phyloP scores from a whole-genome alignment of 2,113 vertebrate species.

The Odocoileus virginianus region DNA sequence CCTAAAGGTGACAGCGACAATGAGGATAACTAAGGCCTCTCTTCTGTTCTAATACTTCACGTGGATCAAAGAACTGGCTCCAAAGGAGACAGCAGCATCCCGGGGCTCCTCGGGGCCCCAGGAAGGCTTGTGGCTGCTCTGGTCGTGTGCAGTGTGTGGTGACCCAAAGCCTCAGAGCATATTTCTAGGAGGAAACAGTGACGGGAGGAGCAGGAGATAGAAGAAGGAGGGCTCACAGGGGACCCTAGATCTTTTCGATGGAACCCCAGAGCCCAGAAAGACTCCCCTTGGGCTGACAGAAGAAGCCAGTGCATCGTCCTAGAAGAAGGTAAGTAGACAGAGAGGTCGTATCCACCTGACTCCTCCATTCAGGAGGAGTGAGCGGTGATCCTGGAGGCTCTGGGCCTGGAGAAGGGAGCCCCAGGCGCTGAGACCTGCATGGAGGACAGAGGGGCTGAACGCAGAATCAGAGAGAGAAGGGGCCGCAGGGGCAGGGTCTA shows the following conservation, averaged over 20 bases:
- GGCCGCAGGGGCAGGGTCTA: too few relatives aligned
- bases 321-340: neutral
- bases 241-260: rapidly evolving
- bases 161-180: rapidly evolving
- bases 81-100: neutral
- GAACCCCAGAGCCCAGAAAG: neutral
- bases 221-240: neutral
- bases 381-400: neutral
- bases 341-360: neutral
- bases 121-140: rapidly evolving
- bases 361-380: neutral
- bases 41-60: neutral
- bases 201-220: neutral
- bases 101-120: rapidly evolving
- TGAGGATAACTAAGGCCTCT: rapidly evolving
- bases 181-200: neutral
- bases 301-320: neutral
- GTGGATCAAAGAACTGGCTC: rapidly evolving
- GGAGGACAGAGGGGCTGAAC: neutral
- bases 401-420: neutral
- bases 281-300: rapidly evolving
- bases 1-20: neutral
- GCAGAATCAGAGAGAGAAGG: neutral
- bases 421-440: neutral
- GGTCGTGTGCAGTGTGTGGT: rapidly evolving